phyloP scores from a whole-genome alignment of 2,888 invertebrate species.

The Napeogenes sylphis region DNA sequence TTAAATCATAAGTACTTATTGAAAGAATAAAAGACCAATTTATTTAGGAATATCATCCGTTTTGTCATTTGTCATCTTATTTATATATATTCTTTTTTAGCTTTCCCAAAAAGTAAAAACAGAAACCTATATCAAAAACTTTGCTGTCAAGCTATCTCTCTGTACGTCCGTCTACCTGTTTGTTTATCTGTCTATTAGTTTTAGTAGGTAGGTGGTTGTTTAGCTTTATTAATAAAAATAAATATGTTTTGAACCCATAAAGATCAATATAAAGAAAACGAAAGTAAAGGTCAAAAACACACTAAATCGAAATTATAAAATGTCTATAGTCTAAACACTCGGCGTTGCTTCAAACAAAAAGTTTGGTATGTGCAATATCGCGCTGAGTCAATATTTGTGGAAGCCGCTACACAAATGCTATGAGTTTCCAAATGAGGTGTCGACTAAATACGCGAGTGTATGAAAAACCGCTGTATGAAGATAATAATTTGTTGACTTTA shows the following conservation, averaged over 20 bases:
- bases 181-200: no score
- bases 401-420: conserved; percentile 54
- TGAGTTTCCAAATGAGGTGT: conserved; percentile 50
- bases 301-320: conserved; percentile 6
- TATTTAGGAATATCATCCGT: no score
- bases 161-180: no score
- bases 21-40: no score
- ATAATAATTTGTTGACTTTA: conserved; percentile 1
- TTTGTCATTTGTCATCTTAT: no score
- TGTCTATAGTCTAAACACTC: conserved; percentile 4
- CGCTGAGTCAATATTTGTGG: conserved; percentile 61
- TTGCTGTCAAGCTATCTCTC: no score
- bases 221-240: no score
- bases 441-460: conserved; percentile 29
- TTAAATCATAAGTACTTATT: no score
- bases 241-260: neutral
- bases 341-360: conserved; percentile 14
- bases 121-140: no score
- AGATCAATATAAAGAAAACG: conserved; percentile 8
- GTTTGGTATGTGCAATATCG: conserved; percentile 52
- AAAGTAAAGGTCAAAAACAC: neutral
- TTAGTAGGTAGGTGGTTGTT: no score
- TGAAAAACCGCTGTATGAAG: conserved; percentile 11
- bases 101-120: no score
- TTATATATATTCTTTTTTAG: no score